Conservation (phyloP, 2,888 invertebrate species). For the Invenusta paracnida region DNA sequence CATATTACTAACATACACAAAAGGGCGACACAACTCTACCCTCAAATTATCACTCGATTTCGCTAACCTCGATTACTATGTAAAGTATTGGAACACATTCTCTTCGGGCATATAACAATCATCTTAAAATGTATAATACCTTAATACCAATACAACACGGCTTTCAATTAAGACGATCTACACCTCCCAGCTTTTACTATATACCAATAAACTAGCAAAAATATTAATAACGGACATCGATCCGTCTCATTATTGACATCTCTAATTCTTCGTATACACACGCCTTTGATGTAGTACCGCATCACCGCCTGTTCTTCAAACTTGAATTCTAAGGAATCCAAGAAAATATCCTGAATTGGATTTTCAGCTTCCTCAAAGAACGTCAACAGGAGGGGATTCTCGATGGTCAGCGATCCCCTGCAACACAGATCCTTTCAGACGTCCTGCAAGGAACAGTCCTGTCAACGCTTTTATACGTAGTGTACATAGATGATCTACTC, state of each 20-base stretch:
- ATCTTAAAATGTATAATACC: not conserved
- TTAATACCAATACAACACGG: not conserved
- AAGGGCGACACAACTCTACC: not conserved
- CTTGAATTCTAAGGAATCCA: not conserved
- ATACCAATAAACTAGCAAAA: not conserved
- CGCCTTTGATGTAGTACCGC: not conserved
- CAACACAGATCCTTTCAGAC: not conserved
- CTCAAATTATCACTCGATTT: not conserved
- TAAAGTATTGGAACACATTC: not conserved
- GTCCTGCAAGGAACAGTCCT: not conserved
- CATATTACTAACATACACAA: not conserved
- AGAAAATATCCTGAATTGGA: not conserved
- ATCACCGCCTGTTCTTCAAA: not conserved
- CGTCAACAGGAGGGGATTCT: not conserved
- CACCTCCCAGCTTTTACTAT: not conserved
- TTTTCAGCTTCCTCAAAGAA: not conserved
- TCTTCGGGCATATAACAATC: not conserved
- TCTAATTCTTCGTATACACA: no score
- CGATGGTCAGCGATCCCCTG: not conserved
- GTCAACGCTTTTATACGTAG: not conserved
- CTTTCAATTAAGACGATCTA: not conserved
- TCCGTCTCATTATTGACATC: not conserved
- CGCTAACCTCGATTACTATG: not conserved
- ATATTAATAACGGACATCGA: not conserved
- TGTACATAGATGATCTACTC: not conserved